Evolutionary conservation across 2,113 vertebrate species (phyloP).

Genomic region (Seriola quinqueradiata): DNA sequence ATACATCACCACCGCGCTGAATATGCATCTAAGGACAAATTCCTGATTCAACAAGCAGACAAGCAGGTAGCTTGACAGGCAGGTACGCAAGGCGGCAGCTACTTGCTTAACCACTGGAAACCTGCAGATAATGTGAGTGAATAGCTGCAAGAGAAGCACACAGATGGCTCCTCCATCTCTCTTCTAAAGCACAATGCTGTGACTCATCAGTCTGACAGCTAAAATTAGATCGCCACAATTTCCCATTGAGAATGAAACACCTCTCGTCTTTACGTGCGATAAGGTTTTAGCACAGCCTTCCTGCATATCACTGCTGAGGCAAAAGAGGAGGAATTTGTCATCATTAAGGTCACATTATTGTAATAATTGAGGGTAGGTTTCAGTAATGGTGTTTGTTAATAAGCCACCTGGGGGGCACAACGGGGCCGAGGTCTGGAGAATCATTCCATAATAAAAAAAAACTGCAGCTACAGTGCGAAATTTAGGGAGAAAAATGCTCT

Average conservation of each 20-base stretch:
- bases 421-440: background rate
- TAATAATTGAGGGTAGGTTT: constrained; percentile 15
- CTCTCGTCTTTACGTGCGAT: constrained; percentile 3
- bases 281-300: constrained; percentile 14
- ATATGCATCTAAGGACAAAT: background rate
- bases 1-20: background rate
- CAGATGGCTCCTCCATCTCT: constrained; percentile 21
- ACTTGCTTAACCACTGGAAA: background rate
- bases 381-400: constrained; percentile 1
- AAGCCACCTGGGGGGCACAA: background rate
- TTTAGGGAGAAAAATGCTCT: background rate
- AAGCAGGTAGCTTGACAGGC: constrained; percentile 1
- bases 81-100: background rate
- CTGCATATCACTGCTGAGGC: background rate
- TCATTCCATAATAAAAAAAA: background rate
- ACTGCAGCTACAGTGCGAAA: background rate
- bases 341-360: constrained; percentile 16
- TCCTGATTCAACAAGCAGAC: background rate
- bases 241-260: constrained; percentile 35
- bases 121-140: background rate
- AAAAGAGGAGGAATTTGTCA: background rate
- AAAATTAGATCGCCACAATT: constrained; percentile 42
- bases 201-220: constrained; percentile 37
- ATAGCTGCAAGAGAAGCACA: background rate
- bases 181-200: background rate